Evolutionary conservation across 2,888 invertebrate species (phyloP).

Genomic region (Tinea semifulvella): DNA sequence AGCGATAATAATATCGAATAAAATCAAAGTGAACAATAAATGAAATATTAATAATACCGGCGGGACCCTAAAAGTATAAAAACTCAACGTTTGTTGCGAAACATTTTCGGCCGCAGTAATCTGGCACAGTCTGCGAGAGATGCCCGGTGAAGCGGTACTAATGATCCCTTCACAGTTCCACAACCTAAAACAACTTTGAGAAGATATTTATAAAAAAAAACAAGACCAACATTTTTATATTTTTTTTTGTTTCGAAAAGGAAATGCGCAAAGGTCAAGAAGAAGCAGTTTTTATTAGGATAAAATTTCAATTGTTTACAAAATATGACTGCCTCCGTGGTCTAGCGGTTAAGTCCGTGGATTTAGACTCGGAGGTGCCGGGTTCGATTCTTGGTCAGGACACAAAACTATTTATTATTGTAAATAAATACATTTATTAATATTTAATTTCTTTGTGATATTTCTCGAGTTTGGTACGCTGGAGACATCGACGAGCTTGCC

Average conservation of each 20-base stretch:
- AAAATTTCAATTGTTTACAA: too few relatives aligned
- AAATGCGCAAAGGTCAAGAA: conserved; percentile 1
- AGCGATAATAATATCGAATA: too few relatives aligned
- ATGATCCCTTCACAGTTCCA: conserved; percentile 11
- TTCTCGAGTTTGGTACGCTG: too few relatives aligned
- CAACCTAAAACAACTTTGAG: conserved; percentile 12
- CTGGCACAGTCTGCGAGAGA: conserved; percentile 12
- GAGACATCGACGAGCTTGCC: too few relatives aligned
- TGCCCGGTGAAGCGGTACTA: conserved; percentile 13
- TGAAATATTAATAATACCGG: neutral
- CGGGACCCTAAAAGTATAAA: conserved; percentile 1
- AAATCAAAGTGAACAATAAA: too few relatives aligned
- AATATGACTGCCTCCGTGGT: too few relatives aligned
- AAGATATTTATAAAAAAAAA: conserved; percentile 11
- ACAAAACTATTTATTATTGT: too few relatives aligned
- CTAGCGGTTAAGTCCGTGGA: too few relatives aligned
- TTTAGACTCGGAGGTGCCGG: too few relatives aligned
- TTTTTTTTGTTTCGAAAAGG: neutral
- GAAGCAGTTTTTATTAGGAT: neutral
- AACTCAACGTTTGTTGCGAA: conserved; percentile 10
- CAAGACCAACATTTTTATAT: neutral
- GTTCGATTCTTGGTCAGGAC: too few relatives aligned
- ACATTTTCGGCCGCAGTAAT: conserved; percentile 13
- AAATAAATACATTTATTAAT: too few relatives aligned
- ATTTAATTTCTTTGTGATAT: too few relatives aligned